These are phyloP conservation scores for Capitulum mitella DNA, from an alignment of 2,888 invertebrate genomes.

Conservation along the genomic window DNA sequence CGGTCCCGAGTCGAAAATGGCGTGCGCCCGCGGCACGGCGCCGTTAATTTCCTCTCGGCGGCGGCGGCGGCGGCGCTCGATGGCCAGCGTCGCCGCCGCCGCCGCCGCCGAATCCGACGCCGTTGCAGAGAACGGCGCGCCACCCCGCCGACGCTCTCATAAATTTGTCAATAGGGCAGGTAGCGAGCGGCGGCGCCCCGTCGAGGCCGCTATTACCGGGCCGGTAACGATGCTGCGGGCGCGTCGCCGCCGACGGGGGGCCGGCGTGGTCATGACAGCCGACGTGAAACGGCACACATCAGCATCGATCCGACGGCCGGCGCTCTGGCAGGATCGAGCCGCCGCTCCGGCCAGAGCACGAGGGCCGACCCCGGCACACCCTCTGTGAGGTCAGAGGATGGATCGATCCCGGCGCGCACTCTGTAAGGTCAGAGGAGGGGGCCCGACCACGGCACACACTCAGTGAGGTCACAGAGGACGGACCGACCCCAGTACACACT, in stretches of 20 bases:
- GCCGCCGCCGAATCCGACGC: background rate
- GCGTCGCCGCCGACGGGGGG: constrained; percentile 9
- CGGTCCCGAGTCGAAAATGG: constrained; percentile 15
- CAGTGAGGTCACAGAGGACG: too few species aligned
- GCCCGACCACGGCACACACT: too few species aligned
- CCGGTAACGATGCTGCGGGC: background rate
- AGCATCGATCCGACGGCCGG: background rate
- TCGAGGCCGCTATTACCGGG: background rate
- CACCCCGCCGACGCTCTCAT: constrained; percentile 2
- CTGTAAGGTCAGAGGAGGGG: too few species aligned
- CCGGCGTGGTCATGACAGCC: background rate
- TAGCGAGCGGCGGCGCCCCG: constrained; percentile 8
- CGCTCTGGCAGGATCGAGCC: background rate
- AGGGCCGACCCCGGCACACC: too few species aligned
- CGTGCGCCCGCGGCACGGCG: background rate
- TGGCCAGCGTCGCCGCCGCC: background rate
- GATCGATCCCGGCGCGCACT: too few species aligned
- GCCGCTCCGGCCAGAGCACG: too few species aligned
- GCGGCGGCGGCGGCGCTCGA: constrained; percentile 3
- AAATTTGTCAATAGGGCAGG: constrained; percentile 24
- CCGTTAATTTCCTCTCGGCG: background rate
- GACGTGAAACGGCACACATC: constrained; percentile 7
- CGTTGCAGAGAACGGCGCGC: background rate
- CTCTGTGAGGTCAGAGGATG: too few species aligned
- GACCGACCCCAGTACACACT: too few species aligned